Conservation (phyloP, 64 coral and sea anemone genomes). For the Actinia tenebrosa region DNA sequence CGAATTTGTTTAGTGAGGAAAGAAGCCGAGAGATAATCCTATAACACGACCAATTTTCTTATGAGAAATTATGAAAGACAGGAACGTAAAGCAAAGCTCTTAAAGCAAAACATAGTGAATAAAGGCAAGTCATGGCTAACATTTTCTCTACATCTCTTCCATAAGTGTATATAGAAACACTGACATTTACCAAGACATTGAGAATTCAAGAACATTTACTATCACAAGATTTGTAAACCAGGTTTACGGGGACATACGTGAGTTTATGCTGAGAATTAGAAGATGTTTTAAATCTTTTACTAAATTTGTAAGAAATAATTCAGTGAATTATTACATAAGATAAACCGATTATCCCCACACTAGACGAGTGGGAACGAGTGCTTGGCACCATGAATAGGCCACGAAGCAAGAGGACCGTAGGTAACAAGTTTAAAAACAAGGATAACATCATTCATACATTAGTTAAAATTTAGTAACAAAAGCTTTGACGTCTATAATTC, state of each 20-base stretch:
- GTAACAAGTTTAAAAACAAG: not conserved
- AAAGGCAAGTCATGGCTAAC: not conserved
- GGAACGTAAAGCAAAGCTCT: not conserved
- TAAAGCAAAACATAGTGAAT: not conserved
- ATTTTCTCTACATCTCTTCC: not conserved
- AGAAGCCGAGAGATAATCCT: no score
- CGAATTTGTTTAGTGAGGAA: no score
- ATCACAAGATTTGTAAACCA: not conserved
- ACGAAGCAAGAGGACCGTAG: not conserved
- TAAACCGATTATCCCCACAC: not conserved
- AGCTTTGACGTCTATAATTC: no score
- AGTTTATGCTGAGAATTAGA: not conserved
- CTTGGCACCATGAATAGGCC: not conserved
- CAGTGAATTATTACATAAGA: not conserved
- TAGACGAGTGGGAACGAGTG: not conserved
- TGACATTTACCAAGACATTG: not conserved
- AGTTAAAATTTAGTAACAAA: not conserved
- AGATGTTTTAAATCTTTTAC: no score
- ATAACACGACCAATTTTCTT: no score
- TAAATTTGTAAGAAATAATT: not conserved
- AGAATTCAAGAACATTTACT: not conserved
- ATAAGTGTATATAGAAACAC: not conserved
- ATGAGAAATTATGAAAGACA: no score
- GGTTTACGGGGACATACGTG: not conserved
- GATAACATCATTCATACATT: not conserved